Base-by-base conservation (phyloP, 2,888 invertebrate species). In the Epinotia ramella region DNA sequence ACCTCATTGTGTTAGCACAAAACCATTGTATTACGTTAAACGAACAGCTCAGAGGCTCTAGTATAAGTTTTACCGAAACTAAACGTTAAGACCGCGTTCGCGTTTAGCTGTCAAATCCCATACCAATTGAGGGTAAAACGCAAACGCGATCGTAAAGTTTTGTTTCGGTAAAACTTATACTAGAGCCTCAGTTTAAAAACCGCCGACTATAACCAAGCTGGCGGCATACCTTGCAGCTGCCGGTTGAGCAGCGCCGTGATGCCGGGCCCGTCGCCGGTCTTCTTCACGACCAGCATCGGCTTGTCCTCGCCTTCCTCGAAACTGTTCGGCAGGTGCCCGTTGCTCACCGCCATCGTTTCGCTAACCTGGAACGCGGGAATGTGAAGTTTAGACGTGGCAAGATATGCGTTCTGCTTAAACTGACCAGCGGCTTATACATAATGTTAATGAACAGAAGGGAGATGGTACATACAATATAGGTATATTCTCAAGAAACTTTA, bases 201-300 rank as follows among this genome's bases (percentile, higher is more conserved):
- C 53, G n/a, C 16, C 7, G 53, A n/a, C n/a, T 73, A 59, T 40
- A 24, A 11, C 18, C 44, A 66, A 62, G 24, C 66, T 65, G 69
- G 73, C 70, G 49, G 12, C 79, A 71, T 85, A 97, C 97, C 97
- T 96, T 97, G 97, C 79, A 97, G 91, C 91, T 97, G 97, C 80
- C 97, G 91, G 89, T 96, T 97, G 80, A 97, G 96, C 82, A 97
- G 91, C 69, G 97, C 97, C 63, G 97, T 97, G 89, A 97, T 96
- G 80, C 97, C 97, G 78, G 97, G 97, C 71, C 96, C 97, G 82
- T 97, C 97, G 3, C 96, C 96, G 0, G 95, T 91, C 87, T 97
- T 97, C 93, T 97, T 97, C 78, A 97, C 96, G 67, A 97, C 96
- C 83, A 97, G 93, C 96, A 96, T 96, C 20, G 97, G 96, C 83